phyloP scores from a whole-genome alignment of 2,888 invertebrate species.

The Tiliacea citrago region DNA sequence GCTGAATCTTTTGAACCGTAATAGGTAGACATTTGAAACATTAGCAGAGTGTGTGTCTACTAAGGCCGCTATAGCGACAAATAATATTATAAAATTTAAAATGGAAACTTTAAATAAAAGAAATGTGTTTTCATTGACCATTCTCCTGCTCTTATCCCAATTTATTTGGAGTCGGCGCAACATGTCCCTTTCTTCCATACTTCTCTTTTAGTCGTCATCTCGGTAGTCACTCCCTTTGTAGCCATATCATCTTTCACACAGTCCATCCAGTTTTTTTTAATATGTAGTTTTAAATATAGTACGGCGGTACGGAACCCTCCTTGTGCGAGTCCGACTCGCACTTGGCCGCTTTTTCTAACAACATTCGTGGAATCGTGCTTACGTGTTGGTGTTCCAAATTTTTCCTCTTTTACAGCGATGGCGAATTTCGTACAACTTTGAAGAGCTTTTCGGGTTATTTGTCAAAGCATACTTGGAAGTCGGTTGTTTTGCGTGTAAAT shows the following conservation, averaged over 20 bases:
- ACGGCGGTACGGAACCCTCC: neutral
- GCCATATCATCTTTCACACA: too few relatives aligned
- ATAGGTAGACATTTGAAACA: too few relatives aligned
- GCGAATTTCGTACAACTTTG: constrained; percentile 46
- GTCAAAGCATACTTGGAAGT: constrained; percentile 65
- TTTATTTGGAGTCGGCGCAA: too few relatives aligned
- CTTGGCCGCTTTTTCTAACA: constrained; percentile 27
- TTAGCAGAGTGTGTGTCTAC: too few relatives aligned
- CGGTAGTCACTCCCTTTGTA: too few relatives aligned
- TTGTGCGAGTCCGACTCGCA: neutral
- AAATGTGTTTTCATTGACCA: too few relatives aligned
- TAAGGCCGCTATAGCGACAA: neutral
- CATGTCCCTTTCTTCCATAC: too few relatives aligned
- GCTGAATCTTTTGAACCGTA: neutral
- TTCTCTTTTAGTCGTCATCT: too few relatives aligned
- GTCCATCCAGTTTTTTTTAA: neutral
- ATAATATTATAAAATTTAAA: too few relatives aligned
- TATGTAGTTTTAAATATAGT: neutral
- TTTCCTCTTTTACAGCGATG: constrained; percentile 36
- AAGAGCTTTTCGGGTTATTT: constrained; percentile 52
- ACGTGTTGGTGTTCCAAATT: constrained; percentile 25
- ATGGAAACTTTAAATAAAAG: too few relatives aligned
- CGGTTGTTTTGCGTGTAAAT: constrained; percentile 57
- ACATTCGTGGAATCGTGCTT: constrained; percentile 42
- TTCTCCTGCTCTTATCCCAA: too few relatives aligned